phyloP scores from a whole-genome alignment of 2,113 vertebrate species.

The Triplophysa tibetana region DNA sequence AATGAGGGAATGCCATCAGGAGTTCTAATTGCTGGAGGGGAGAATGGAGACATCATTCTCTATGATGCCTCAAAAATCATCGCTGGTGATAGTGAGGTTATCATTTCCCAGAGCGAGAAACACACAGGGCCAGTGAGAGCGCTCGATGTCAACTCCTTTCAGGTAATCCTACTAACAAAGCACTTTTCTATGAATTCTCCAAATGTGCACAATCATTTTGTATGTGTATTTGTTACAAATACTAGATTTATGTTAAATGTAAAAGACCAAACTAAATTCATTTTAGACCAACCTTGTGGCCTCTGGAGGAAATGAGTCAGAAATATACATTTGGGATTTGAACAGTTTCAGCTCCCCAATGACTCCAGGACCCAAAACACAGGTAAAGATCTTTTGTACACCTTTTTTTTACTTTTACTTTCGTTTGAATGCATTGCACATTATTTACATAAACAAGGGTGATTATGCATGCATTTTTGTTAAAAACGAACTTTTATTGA shows the following conservation, averaged over 20 bases:
- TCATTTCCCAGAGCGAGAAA: conserved; percentile 86
- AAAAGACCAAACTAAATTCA: not conserved
- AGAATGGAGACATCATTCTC: conserved; percentile 91
- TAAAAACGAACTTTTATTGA: too few relatives aligned
- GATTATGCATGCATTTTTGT: too few relatives aligned
- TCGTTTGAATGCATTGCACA: too few relatives aligned
- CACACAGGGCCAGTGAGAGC: conserved; percentile 93
- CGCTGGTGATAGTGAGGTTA: conserved; percentile 80
- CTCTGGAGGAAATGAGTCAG: conserved; percentile 95
- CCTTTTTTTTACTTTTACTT: too few relatives aligned
- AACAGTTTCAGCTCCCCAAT: conserved; percentile 93
- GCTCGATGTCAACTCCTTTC: conserved; percentile 90
- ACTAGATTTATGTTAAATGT: not conserved
- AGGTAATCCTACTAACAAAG: conserved; percentile 70
- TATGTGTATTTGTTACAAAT: too few relatives aligned
- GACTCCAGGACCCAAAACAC: conserved; percentile 94
- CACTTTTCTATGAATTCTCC: not conserved
- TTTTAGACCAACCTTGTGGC: conserved; percentile 89
- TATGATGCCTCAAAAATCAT: conserved; percentile 92
- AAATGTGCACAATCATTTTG: not conserved
- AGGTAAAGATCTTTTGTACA: conserved; percentile 72
- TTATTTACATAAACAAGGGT: too few relatives aligned
- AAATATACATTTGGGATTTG: conserved; percentile 99
- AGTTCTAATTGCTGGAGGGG: conserved; percentile 90
- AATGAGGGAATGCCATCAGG: conserved; percentile 74